Conservation (phyloP, 2,888 invertebrate genomes). For the Villa cingulata region DNA sequence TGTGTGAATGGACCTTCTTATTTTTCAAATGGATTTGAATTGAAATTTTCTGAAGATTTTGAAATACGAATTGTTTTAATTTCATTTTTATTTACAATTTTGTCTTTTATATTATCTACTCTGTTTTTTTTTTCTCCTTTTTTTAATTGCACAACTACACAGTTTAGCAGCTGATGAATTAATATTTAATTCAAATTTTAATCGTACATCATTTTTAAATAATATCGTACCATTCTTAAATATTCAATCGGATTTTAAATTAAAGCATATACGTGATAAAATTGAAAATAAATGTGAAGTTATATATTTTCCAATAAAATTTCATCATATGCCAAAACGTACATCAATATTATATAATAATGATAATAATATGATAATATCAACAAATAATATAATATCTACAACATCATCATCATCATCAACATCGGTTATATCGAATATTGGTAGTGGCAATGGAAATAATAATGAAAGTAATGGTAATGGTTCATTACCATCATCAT, state of each 20-base stretch:
- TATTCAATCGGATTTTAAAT: slow-evolving; percentile 49
- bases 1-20: too few species aligned
- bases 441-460: too few species aligned
- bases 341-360: slow-evolving; percentile 11
- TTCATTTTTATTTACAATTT: background rate
- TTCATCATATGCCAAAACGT: slow-evolving; percentile 33
- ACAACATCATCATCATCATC: background rate
- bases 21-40: too few species aligned
- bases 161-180: slow-evolving; percentile 54
- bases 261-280: slow-evolving; percentile 40
- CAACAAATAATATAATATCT: background rate
- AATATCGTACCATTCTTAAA: slow-evolving; percentile 47
- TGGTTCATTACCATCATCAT: background rate
- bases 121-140: background rate
- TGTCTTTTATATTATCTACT: background rate
- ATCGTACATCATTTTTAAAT: slow-evolving; percentile 50
- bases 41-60: too few species aligned
- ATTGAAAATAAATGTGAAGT: slow-evolving; percentile 48
- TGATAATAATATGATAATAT: background rate
- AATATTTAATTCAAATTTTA: slow-evolving; percentile 58
- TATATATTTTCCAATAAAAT: slow-evolving; percentile 47
- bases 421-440: background rate
- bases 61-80: too few species aligned
- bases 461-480: background rate
- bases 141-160: background rate